These are phyloP conservation scores for Osmoderma eremita DNA, from an alignment of 2,888 invertebrate species.

Conservation along the genomic window DNA sequence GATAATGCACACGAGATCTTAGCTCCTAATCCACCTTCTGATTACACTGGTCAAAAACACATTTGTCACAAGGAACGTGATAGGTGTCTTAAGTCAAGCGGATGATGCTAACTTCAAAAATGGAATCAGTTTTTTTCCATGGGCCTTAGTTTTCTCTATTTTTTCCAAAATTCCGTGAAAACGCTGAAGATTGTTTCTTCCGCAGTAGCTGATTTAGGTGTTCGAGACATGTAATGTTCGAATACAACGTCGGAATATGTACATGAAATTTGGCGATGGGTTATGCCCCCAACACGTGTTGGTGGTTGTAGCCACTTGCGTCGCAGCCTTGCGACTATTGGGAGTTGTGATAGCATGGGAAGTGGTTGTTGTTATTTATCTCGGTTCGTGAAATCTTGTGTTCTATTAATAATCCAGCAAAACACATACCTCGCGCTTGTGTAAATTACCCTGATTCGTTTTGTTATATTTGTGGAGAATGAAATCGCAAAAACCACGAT, in stretches of 20 bases:
- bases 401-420: too few species aligned
- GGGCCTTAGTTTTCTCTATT: neutral
- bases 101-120: neutral
- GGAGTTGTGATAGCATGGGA: neutral
- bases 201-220: neutral
- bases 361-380: neutral
- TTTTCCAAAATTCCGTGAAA: neutral
- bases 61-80: too few species aligned
- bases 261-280: neutral
- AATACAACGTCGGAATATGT: neutral
- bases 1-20: too few species aligned
- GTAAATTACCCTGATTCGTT: too few species aligned
- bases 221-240: neutral
- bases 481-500: neutral
- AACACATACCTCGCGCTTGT: too few species aligned
- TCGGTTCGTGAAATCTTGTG: too few species aligned
- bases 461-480: neutral
- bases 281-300: neutral
- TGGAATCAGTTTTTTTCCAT: neutral
- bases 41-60: too few species aligned
- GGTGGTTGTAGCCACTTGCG: too few species aligned
- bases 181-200: neutral
- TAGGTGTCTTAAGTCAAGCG: too few species aligned
- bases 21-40: too few species aligned
- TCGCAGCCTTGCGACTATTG: too few species aligned